Evolutionary conservation across 2,888 invertebrate species (phyloP).

Genomic region (Xestia xanthographa): DNA sequence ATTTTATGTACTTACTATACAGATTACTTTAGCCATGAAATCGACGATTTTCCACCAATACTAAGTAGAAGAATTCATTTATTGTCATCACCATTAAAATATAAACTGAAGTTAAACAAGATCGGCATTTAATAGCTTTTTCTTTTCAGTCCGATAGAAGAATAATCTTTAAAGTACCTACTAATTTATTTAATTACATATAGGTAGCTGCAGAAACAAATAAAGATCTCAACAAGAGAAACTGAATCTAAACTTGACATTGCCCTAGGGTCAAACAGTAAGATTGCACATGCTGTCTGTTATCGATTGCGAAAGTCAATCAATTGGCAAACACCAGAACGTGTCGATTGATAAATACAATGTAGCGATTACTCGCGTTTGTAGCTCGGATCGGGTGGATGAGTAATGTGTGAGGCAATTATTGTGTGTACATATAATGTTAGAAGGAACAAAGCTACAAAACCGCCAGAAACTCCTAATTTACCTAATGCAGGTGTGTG

Average conservation of each 20-base stretch:
- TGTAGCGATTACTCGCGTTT: constrained; percentile 46
- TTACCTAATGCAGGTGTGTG: not conserved
- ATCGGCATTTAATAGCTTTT: not conserved
- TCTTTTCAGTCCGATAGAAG: too few relatives aligned
- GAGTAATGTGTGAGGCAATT: constrained; percentile 32
- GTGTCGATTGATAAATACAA: constrained; percentile 63
- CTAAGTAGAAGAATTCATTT: not conserved
- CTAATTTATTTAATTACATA: not conserved
- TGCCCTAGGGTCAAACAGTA: constrained; percentile 68
- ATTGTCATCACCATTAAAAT: not conserved
- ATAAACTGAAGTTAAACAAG: not conserved
- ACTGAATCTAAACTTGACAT: constrained; percentile 70
- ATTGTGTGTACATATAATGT: constrained; percentile 7
- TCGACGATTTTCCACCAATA: not conserved
- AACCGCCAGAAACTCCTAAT: not conserved
- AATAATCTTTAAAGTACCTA: not conserved
- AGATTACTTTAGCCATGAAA: not conserved
- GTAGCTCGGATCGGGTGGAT: constrained; percentile 30
- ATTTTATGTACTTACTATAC: too few relatives aligned
- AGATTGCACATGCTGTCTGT: constrained; percentile 54
- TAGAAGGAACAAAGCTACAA: not conserved
- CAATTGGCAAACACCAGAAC: constrained; percentile 57
- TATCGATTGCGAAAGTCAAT: constrained; percentile 60
- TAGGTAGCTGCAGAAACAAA: not conserved
- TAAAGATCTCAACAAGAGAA: constrained; percentile 14